Evolutionary conservation across 2,888 invertebrate genomes (phyloP).

Genomic region (Ceriagrion tenellum): DNA sequence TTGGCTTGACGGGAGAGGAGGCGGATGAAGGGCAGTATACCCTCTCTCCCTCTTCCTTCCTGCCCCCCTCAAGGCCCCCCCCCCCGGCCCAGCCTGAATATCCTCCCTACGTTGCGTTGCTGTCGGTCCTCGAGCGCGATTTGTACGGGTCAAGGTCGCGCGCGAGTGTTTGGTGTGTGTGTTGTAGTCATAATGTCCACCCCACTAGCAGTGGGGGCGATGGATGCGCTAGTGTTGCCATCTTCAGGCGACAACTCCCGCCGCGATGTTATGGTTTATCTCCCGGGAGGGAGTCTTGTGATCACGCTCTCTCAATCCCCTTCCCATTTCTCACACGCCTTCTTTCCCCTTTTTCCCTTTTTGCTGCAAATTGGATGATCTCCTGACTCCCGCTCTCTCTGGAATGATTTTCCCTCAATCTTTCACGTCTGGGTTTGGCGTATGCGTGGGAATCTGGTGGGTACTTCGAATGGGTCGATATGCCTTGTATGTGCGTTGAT

Average conservation of each 20-base stretch:
- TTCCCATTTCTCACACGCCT: too few species aligned
- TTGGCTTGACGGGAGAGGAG: not conserved
- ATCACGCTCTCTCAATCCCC: too few species aligned
- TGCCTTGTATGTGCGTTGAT: too few species aligned
- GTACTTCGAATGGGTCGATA: too few species aligned
- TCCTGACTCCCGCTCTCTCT: too few species aligned
- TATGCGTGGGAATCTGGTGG: too few species aligned
- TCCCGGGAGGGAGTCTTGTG: not conserved
- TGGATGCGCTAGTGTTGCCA: not conserved
- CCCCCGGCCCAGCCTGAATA: not conserved
- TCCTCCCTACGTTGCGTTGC: not conserved
- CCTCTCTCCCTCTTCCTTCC: not conserved
- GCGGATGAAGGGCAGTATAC: not conserved
- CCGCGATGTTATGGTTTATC: not conserved
- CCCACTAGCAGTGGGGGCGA: not conserved
- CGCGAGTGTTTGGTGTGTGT: not conserved
- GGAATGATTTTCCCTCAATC: too few species aligned
- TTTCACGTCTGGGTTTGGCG: too few species aligned
- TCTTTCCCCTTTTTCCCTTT: too few species aligned
- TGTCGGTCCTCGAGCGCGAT: not conserved
- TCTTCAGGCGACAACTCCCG: not conserved
- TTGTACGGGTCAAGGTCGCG: constrained; percentile 52
- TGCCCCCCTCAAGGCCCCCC: too few species aligned
- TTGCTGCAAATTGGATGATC: too few species aligned
- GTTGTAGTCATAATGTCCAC: not conserved